These are phyloP conservation scores for Hirtodrosophila duncani DNA, from an alignment of 2,888 invertebrate genomes.

Conservation along the genomic window DNA sequence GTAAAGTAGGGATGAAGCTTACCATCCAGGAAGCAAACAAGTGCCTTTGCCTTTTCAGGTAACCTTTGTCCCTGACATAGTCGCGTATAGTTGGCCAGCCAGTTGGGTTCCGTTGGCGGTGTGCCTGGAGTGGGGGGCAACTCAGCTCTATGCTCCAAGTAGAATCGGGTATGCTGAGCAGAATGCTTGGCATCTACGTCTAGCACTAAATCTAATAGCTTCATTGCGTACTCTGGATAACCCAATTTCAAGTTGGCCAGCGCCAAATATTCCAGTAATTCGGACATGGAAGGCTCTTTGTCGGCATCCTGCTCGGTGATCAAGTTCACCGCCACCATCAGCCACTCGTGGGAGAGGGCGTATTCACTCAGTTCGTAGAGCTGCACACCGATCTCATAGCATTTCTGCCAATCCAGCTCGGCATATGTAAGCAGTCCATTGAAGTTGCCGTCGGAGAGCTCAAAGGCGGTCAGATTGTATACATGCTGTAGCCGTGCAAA, in stretches of 20 bases:
- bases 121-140: slow-evolving; percentile 6
- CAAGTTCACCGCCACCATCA: slow-evolving; percentile 25
- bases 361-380: slow-evolving; percentile 42
- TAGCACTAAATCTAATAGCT: slow-evolving; percentile 34
- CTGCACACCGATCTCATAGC: slow-evolving; percentile 58
- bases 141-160: slow-evolving; percentile 17
- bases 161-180: slow-evolving; percentile 19
- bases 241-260: slow-evolving; percentile 51
- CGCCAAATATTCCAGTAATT: slow-evolving; percentile 57
- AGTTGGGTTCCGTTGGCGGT: rapidly evolving
- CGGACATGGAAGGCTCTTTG: not conserved
- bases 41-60: slow-evolving; percentile 1
- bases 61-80: slow-evolving; percentile 53
- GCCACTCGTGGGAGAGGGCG: slow-evolving; percentile 44
- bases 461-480: slow-evolving; percentile 89
- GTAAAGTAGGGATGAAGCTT: slow-evolving; percentile 82
- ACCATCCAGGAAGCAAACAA: slow-evolving; percentile 45
- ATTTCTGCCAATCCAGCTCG: slow-evolving; percentile 46
- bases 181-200: slow-evolving; percentile 20
- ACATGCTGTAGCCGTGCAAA: slow-evolving; percentile 93
- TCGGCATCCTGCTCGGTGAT: not conserved
- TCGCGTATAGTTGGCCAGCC: slow-evolving; percentile 31
- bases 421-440: slow-evolving; percentile 84
- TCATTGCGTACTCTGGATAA: slow-evolving; percentile 20
- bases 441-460: slow-evolving; percentile 88